phyloP scores from a whole-genome alignment of 2,888 invertebrate genomes.

The Dryocosmus kuriphilus region DNA sequence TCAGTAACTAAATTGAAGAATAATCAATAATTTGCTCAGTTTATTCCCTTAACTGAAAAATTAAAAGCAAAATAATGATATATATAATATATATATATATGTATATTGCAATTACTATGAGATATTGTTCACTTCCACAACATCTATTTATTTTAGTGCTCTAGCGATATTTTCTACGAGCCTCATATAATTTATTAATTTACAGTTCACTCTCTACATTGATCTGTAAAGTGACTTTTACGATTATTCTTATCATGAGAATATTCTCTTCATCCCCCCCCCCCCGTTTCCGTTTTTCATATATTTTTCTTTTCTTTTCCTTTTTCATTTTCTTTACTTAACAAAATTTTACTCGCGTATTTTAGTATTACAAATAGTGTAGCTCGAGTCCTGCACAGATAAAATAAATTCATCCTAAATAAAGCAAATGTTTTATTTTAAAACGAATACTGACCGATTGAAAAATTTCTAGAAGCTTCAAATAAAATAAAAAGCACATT shows the following conservation, averaged over 20 bases:
- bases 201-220: slow-evolving; percentile 62
- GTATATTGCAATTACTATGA: slow-evolving; percentile 6
- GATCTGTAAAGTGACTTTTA: slow-evolving; percentile 51
- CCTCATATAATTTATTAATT: slow-evolving; percentile 58
- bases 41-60: slow-evolving; percentile 51
- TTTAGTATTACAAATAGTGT: slow-evolving; percentile 44
- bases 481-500: too few species aligned
- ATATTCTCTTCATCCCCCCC: slow-evolving; percentile 52
- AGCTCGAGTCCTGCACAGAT: not conserved
- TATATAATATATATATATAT: slow-evolving; percentile 23
- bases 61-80: slow-evolving; percentile 22
- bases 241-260: slow-evolving; percentile 57
- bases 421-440: not conserved
- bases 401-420: not conserved
- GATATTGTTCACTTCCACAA: slow-evolving; percentile 15
- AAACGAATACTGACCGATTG: not conserved
- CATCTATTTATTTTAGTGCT: slow-evolving; percentile 53
- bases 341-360: not conserved
- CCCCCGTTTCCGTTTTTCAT: slow-evolving; percentile 17
- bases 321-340: slow-evolving; percentile 27
- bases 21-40: slow-evolving; percentile 42
- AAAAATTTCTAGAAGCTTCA: not conserved
- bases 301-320: not conserved
- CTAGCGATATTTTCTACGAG: slow-evolving; percentile 57
- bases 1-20: not conserved